phyloP scores from a whole-genome alignment of 2,888 invertebrate species.

The Euplexia lucipara region DNA sequence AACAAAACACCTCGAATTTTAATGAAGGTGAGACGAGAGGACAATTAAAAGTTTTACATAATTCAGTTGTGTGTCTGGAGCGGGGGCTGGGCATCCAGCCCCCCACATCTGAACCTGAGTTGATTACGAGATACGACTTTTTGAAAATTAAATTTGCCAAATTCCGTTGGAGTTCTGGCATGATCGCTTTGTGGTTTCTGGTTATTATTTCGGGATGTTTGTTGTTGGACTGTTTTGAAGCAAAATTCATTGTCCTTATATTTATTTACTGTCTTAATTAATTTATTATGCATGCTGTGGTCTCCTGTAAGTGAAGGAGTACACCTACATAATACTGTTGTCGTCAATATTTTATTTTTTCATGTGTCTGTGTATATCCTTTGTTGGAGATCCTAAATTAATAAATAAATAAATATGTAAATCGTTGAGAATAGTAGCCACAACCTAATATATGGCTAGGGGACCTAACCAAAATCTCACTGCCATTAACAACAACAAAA shows the following conservation, averaged over 20 bases:
- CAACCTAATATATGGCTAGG: too few species aligned
- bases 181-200: constrained; percentile 68
- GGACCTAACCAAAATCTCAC: too few species aligned
- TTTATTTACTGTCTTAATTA: background rate
- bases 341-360: too few species aligned
- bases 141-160: constrained; percentile 76
- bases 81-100: constrained; percentile 45
- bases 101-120: constrained; percentile 71
- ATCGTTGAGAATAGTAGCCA: too few species aligned
- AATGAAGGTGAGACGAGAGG: constrained; percentile 80
- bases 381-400: too few species aligned
- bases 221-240: constrained; percentile 23
- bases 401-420: too few species aligned
- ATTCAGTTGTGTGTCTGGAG: constrained; percentile 77
- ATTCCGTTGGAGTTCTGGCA: constrained; percentile 69
- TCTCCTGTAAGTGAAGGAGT: too few species aligned
- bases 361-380: too few species aligned
- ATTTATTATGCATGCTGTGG: too few species aligned
- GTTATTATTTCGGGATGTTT: constrained; percentile 50
- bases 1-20: constrained; percentile 81
- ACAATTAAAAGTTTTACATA: constrained; percentile 85
- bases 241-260: background rate
- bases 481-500: too few species aligned
- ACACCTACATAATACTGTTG: too few species aligned
- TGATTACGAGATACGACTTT: constrained; percentile 74